Evolutionary conservation across 2,113 vertebrate genomes (phyloP).

Genomic region (Semnopithecus entellus): DNA sequence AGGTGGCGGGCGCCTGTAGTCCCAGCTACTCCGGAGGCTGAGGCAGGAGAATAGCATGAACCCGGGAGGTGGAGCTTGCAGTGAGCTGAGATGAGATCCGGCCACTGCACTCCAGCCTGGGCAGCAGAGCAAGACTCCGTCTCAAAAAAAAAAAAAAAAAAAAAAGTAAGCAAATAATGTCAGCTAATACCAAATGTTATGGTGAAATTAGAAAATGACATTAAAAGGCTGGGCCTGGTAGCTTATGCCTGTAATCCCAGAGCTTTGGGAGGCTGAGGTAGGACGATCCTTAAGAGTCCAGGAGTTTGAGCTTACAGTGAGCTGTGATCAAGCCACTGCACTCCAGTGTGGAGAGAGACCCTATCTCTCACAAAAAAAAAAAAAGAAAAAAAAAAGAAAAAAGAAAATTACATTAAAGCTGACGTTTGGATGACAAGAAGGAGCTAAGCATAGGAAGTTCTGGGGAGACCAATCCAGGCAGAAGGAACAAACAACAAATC

Average conservation of each 20-base stretch:
- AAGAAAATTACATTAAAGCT: background rate
- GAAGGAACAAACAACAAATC: background rate
- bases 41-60: too few relatives aligned
- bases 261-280: background rate
- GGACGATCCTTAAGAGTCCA: background rate
- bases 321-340: too few relatives aligned
- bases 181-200: background rate
- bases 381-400: too few relatives aligned
- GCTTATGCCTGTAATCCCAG: background rate
- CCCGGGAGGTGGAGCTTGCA: too few relatives aligned
- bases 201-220: conserved; percentile 11
- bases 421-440: background rate
- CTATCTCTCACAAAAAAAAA: too few relatives aligned
- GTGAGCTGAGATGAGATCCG: too few relatives aligned
- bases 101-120: too few relatives aligned
- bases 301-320: background rate
- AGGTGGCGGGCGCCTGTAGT: too few relatives aligned
- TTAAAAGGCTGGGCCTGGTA: background rate
- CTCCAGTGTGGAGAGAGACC: too few relatives aligned
- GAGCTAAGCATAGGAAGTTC: background rate
- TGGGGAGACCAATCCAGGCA: background rate
- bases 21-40: too few relatives aligned
- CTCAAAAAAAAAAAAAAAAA: too few relatives aligned
- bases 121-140: too few relatives aligned
- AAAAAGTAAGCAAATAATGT: background rate